Conservation (phyloP, 2,888 invertebrate species). For the Tridacna crocea region DNA sequence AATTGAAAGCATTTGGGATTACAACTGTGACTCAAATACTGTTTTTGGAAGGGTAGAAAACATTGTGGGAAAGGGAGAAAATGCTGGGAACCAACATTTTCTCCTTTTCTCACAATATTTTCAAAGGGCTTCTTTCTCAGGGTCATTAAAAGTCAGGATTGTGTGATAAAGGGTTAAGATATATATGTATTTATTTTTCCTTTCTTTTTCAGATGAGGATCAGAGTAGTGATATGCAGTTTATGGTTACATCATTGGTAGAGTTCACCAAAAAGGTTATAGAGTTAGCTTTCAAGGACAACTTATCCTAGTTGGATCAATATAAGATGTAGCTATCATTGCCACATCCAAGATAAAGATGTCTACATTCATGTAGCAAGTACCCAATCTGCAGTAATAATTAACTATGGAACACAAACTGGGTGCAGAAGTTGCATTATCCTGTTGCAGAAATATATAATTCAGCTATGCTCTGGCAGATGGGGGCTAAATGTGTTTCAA, state of each 20-base stretch:
- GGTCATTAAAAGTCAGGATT: no score
- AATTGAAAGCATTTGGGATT: no score
- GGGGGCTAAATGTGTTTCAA: no score
- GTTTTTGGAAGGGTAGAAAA: no score
- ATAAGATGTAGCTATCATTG: neutral
- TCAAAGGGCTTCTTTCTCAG: neutral
- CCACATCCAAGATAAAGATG: neutral
- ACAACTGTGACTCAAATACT: no score
- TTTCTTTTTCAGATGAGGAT: conserved; percentile 73
- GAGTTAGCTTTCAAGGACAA: conserved; percentile 74
- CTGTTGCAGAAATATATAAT: neutral
- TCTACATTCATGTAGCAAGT: neutral
- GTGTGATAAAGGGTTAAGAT: neutral
- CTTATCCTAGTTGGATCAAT: conserved; percentile 37
- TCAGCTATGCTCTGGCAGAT: neutral
- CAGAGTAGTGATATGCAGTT: conserved; percentile 78
- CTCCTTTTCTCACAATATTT: conserved; percentile 8
- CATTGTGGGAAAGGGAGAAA: no score
- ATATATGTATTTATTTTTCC: neutral
- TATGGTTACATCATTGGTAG: conserved; percentile 80
- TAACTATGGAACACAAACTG: neutral
- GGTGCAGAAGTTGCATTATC: neutral
- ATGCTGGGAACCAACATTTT: no score
- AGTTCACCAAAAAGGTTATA: conserved; percentile 79
- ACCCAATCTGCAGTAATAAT: neutral